These are phyloP conservation scores for Echeneis naucrates DNA, from an alignment of 2,797 vertebrate species.

Conservation along the genomic window DNA sequence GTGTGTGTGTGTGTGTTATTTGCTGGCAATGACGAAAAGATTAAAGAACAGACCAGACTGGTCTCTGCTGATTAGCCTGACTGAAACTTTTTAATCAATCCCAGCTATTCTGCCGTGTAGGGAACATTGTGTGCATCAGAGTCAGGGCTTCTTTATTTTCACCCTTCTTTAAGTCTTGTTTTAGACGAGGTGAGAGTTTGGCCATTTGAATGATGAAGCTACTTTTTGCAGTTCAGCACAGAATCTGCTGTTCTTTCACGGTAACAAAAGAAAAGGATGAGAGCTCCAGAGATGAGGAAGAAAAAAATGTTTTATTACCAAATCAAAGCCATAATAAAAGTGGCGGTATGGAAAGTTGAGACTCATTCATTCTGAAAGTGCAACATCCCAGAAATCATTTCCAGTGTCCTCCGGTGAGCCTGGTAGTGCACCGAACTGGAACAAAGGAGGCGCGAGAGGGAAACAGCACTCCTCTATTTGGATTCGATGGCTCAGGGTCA, in stretches of 20 bases:
- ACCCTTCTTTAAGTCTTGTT: background rate
- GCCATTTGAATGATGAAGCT: background rate
- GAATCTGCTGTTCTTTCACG: background rate
- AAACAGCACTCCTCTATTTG: background rate
- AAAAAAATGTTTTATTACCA: background rate
- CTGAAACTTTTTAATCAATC: background rate
- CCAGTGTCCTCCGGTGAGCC: background rate
- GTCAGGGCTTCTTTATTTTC: background rate
- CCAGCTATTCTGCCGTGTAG: background rate
- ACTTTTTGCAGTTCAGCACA: background rate
- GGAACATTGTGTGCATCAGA: background rate
- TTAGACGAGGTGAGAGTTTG: background rate
- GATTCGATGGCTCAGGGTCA: conserved; percentile 16
- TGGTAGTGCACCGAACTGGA: conserved; percentile 5
- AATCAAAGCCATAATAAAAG: conserved; percentile 34
- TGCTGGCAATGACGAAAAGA: too few species aligned
- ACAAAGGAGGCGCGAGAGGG: conserved; percentile 17
- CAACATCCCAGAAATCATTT: conserved; percentile 27
- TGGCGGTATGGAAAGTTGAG: conserved; percentile 9
- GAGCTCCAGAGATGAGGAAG: background rate
- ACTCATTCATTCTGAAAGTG: conserved; percentile 15
- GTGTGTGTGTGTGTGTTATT: background rate
- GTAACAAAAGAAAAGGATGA: background rate
- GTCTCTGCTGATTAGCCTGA: conserved; percentile 6
- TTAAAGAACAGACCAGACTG: background rate